These are phyloP conservation scores for Sapayoa aenigma DNA, from an alignment of 2,113 vertebrate genomes.

Conservation along the genomic window DNA sequence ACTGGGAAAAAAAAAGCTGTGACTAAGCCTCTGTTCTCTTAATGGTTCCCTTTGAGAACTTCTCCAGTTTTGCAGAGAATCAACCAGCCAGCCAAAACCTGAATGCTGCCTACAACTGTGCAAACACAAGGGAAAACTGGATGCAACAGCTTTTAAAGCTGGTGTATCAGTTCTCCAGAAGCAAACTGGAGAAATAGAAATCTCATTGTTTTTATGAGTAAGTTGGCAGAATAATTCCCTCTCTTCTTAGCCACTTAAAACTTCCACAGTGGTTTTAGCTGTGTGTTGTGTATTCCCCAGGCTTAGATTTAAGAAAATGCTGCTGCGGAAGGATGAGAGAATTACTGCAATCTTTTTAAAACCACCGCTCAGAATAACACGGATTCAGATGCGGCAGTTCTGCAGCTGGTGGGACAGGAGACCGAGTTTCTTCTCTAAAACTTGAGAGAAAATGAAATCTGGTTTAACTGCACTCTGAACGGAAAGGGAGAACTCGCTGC, in stretches of 20 bases:
- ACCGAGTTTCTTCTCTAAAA: not conserved
- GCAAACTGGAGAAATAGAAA: not conserved
- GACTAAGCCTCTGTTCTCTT: slow-evolving; percentile 24
- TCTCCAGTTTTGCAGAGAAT: slow-evolving; percentile 1
- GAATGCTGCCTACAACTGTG: not conserved
- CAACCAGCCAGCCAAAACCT: not conserved
- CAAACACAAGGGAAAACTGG: not conserved
- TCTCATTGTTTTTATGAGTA: not conserved
- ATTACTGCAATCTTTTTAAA: slow-evolving; percentile 9
- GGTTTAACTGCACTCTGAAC: not conserved
- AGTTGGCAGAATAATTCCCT: not conserved
- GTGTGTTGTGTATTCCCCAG: not conserved
- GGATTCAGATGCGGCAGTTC: not conserved
- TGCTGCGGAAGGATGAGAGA: not conserved
- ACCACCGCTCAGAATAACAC: not conserved
- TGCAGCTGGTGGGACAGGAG: not conserved
- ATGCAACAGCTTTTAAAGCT: not conserved
- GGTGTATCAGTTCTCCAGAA: not conserved
- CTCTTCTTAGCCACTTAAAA: not conserved
- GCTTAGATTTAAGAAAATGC: not conserved
- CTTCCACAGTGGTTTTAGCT: not conserved
- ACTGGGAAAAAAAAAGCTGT: not conserved
- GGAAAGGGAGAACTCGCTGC: slow-evolving; percentile 18
- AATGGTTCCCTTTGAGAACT: slow-evolving; percentile 23
- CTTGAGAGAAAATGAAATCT: not conserved